A percentile compares a stretch with the other conserved stretches of the same genome.
phyloP scores from a whole-genome alignment of 2,797 vertebrate species.

The Syndactyla subalaris region DNA sequence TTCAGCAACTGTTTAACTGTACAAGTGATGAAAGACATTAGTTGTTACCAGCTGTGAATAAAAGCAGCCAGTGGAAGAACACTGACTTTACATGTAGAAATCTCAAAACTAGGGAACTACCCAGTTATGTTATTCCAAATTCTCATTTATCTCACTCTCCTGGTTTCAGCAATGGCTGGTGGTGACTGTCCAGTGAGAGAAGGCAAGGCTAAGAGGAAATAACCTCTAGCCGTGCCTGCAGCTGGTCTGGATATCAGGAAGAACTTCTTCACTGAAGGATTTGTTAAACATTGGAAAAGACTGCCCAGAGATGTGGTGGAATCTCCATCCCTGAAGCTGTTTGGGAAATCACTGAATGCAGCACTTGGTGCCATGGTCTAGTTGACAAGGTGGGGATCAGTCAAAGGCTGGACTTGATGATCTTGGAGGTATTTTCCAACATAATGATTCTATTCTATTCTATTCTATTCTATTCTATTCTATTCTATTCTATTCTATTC shows the following conservation, averaged over 20 bases:
- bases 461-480: no score
- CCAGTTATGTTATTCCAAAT: not conserved
- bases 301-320: not conserved
- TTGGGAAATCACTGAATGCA: not conserved
- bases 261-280: not conserved
- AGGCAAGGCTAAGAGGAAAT: not conserved
- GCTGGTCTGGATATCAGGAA: not conserved
- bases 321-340: not conserved
- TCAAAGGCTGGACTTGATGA: not conserved
- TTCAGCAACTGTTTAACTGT: not conserved
- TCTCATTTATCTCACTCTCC: not conserved
- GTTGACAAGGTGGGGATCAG: not conserved
- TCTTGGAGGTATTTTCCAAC: not conserved
- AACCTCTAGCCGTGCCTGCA: not conserved
- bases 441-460: not conserved
- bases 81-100: not conserved
- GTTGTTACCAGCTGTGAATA: not conserved
- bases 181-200: not conserved
- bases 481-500: no score
- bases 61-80: not conserved
- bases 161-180: not conserved
- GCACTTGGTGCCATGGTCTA: not conserved
- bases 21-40: not conserved
- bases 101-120: not conserved
- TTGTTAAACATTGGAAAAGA: not conserved